Base-by-base conservation (phyloP, 1,140 invertebrate species). In the Lordiphosa clarofinis region DNA sequence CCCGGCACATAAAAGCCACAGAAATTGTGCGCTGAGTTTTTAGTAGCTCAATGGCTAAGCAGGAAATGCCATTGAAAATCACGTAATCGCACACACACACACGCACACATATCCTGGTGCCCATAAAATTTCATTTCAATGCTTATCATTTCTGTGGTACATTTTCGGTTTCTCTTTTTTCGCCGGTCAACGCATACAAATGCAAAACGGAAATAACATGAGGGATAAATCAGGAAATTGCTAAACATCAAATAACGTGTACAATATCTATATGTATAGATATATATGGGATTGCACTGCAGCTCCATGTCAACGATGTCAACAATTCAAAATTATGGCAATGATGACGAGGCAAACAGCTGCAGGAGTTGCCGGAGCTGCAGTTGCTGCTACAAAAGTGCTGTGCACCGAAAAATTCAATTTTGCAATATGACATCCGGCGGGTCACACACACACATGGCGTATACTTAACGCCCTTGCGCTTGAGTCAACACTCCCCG, bases 171-270 rank as follows among this genome's bases (percentile, higher is more conserved):
- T 66, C 38, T 15, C 13, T 28, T 28, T 49, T 42, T 58, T 40
- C 44, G 48, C 35, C 69, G 78, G 72, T 69, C 73, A 82, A 65
- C 67, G 67, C 76, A 81, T 72, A 82, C 76, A 68, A 81, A 82
- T 84, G 76, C 76, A 82, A 81, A 82, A 49, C 76, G 76, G 76
- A 82, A 82, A 82, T 84, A 74, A 76, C 78, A 76, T 82, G 76
- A 84, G 76, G 76, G 76, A 82, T 82, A 82, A 82, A 82, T 82
- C 76, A 82, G 76, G 76, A 82, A 82, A 82, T 82, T 82, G 78
- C 76, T 82, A 82, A 84, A 82, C 76, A 82, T 82, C 76, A 82
- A 82, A 82, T 82, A 82, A 82, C 73, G 63, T 59, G 46, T 48
- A 56, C 43, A 35, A 40, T 40, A 55, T 62, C n/a, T 36, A 58